Conservation (phyloP, 2,113 vertebrate species). For the Gavia stellata region DNA sequence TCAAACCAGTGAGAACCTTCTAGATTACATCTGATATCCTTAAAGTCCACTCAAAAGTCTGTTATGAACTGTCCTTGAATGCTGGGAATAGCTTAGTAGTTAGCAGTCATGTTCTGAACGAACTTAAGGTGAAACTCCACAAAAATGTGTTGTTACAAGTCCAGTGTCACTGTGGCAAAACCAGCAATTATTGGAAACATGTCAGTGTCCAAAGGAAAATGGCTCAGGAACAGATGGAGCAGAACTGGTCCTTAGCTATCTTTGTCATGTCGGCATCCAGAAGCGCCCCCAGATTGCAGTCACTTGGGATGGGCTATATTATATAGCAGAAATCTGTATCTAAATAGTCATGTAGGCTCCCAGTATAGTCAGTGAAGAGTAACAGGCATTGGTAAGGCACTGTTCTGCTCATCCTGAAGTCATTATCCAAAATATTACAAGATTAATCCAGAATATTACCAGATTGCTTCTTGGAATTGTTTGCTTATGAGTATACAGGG, state of each 20-base stretch:
- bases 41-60: background rate
- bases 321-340: background rate
- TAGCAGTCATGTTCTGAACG: background rate
- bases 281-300: background rate
- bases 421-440: background rate
- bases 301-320: background rate
- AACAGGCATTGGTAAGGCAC: background rate
- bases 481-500: background rate
- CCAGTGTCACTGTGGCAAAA: background rate
- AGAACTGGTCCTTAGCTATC: background rate
- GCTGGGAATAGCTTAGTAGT: background rate
- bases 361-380: background rate
- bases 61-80: background rate
- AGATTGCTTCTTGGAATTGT: background rate
- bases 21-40: background rate
- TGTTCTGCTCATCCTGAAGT: background rate
- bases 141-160: background rate
- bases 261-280: background rate
- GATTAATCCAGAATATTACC: background rate
- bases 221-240: background rate
- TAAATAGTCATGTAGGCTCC: background rate
- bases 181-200: background rate
- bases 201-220: background rate
- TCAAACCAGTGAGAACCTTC: background rate
- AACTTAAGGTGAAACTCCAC: background rate